These are phyloP conservation scores for Ferrisia virgata DNA, from an alignment of 2,888 invertebrate genomes.

Conservation along the genomic window DNA sequence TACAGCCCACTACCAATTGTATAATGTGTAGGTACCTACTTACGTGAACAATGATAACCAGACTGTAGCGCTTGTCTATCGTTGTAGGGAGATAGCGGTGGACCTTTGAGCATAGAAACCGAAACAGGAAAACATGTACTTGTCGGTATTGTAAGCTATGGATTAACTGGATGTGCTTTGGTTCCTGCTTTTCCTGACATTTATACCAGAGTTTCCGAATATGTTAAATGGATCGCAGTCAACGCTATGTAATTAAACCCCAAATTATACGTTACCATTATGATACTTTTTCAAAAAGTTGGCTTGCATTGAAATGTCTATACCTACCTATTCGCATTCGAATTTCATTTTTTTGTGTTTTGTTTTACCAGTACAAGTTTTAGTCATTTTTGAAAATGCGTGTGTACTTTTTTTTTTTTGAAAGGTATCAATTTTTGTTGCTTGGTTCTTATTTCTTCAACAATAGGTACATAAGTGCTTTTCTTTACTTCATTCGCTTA, in stretches of 20 bases:
- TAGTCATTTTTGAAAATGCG: slow-evolving; percentile 3
- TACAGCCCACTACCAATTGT: too few relatives aligned
- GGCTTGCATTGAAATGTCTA: neutral
- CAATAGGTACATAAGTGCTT: too few relatives aligned
- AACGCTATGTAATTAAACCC: slow-evolving; percentile 43
- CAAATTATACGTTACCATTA: neutral
- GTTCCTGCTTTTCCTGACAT: slow-evolving; percentile 53
- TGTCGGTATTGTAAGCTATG: slow-evolving; percentile 54
- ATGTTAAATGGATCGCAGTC: slow-evolving; percentile 52
- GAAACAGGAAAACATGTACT: slow-evolving; percentile 51
- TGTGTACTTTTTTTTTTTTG: too few relatives aligned
- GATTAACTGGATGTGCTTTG: slow-evolving; percentile 54
- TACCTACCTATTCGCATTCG: neutral
- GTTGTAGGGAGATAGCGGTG: slow-evolving; percentile 51
- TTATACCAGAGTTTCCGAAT: slow-evolving; percentile 53
- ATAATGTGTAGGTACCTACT: too few relatives aligned
- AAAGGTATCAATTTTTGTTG: too few relatives aligned
- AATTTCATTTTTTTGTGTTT: neutral
- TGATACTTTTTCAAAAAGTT: neutral
- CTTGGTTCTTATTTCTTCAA: too few relatives aligned
- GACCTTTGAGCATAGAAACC: slow-evolving; percentile 51
- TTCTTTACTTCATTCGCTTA: too few relatives aligned
- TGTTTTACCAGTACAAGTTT: neutral
- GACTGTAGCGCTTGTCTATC: neutral
- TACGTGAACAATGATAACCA: neutral